phyloP scores from a whole-genome alignment of 92 coral and sea anemone genomes.

The Parazoanthus atlanticus region DNA sequence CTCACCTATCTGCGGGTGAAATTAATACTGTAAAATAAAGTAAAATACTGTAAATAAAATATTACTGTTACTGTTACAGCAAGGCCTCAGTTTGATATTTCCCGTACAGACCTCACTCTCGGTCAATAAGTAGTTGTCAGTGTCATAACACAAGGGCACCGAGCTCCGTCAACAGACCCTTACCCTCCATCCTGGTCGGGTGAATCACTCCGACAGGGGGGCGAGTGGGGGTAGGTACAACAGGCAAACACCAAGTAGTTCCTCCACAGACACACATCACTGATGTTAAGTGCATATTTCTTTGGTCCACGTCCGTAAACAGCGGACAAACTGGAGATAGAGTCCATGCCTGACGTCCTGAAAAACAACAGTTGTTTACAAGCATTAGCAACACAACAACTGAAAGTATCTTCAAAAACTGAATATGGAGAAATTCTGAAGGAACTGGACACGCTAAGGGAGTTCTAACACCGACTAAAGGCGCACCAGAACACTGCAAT shows the following conservation, averaged over 20 bases:
- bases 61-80: too few relatives aligned
- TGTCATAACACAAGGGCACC: neutral
- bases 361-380: neutral
- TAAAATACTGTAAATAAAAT: too few relatives aligned
- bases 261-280: conserved; percentile 83
- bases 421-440: neutral
- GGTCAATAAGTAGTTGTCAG: too few relatives aligned
- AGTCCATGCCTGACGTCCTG: conserved; percentile 98
- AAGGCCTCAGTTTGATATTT: too few relatives aligned
- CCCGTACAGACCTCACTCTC: too few relatives aligned
- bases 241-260: conserved; percentile 95
- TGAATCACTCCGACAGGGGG: conserved; percentile 68
- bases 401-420: neutral
- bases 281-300: conserved; percentile 79
- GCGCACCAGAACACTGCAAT: too few relatives aligned
- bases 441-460: neutral
- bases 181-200: conserved; percentile 95
- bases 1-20: too few relatives aligned
- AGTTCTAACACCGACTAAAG: too few relatives aligned
- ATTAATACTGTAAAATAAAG: too few relatives aligned
- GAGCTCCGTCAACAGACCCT: neutral
- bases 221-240: conserved; percentile 83
- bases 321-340: conserved; percentile 93
- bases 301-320: conserved; percentile 95
- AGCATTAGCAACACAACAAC: neutral